Evolutionary conservation across 2,113 vertebrate species (phyloP).

Genomic region (Stictonetta naevosa): DNA sequence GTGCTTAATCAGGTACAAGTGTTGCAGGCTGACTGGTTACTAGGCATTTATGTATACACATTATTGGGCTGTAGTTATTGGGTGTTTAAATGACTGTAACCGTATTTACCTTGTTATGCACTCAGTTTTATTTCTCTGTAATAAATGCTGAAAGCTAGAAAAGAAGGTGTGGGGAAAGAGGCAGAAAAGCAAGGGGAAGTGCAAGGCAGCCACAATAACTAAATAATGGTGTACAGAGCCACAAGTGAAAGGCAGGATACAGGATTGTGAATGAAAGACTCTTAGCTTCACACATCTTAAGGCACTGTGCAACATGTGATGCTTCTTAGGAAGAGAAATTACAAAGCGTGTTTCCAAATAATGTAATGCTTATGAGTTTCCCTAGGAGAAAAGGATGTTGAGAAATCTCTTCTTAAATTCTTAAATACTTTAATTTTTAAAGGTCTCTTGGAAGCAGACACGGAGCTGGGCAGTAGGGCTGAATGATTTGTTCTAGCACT

Average conservation of each 20-base stretch:
- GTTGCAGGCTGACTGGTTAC: background rate
- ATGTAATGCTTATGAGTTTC: background rate
- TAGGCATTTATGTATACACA: background rate
- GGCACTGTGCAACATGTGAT: background rate
- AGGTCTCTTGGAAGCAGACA: background rate
- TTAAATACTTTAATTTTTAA: fast-evolving
- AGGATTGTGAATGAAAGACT: background rate
- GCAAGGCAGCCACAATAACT: background rate
- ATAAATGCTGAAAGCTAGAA: background rate
- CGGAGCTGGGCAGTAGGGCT: background rate
- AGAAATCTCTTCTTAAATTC: background rate
- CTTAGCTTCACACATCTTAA: background rate
- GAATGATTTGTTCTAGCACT: background rate
- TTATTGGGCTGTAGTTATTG: background rate
- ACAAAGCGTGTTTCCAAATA: background rate
- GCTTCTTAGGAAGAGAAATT: background rate
- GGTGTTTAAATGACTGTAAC: background rate
- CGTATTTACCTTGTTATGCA: background rate
- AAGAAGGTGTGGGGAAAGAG: background rate
- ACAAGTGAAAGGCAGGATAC: background rate
- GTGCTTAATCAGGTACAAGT: background rate
- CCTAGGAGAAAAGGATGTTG: background rate
- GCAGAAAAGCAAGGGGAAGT: background rate
- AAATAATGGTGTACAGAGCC: background rate
- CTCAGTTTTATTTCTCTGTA: background rate